Percentiles rank a stretch among this genome's conserved stretches.
Evolutionary conservation across 2,797 vertebrate genomes (phyloP).

Genomic region (Neostethus bicornis): DNA sequence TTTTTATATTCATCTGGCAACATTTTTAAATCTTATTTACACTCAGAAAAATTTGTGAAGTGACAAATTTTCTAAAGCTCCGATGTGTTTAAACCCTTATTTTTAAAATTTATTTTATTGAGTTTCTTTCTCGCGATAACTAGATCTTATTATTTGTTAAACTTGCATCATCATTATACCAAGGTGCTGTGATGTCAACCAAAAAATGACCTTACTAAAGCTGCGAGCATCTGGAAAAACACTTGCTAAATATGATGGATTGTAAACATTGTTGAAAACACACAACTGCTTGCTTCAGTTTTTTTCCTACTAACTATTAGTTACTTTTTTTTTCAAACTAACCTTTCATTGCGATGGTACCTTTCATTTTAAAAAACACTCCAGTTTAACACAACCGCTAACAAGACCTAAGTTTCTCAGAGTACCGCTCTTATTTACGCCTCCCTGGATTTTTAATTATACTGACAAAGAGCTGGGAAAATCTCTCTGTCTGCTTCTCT

Average conservation of each 20-base stretch:
- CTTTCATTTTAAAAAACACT: slow-evolving; percentile 60
- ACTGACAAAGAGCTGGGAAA: slow-evolving; percentile 71
- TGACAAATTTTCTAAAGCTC: neutral
- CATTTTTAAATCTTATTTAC: neutral
- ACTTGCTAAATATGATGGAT: neutral
- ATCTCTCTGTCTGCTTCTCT: slow-evolving; percentile 47
- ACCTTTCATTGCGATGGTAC: slow-evolving; percentile 34
- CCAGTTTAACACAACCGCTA: slow-evolving; percentile 62
- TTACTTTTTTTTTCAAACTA: too few species aligned
- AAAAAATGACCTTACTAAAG: neutral
- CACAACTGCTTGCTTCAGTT: neutral
- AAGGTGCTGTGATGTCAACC: neutral
- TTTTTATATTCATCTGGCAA: neutral
- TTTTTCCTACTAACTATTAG: slow-evolving; percentile 1
- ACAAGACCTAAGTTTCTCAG: slow-evolving; percentile 78
- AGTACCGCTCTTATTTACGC: slow-evolving; percentile 76
- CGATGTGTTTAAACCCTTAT: neutral
- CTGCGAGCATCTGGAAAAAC: slow-evolving; percentile 8
- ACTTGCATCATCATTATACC: neutral
- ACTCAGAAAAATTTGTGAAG: neutral
- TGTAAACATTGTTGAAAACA: slow-evolving; percentile 9
- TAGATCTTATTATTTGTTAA: neutral
- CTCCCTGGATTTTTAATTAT: slow-evolving; percentile 84
- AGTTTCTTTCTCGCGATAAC: neutral
- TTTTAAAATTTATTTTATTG: neutral